Percentiles rank a stretch among this genome's conserved stretches.
Conservation (phyloP, 2,797 vertebrate species). For the Pseudomugil gertrudae region DNA sequence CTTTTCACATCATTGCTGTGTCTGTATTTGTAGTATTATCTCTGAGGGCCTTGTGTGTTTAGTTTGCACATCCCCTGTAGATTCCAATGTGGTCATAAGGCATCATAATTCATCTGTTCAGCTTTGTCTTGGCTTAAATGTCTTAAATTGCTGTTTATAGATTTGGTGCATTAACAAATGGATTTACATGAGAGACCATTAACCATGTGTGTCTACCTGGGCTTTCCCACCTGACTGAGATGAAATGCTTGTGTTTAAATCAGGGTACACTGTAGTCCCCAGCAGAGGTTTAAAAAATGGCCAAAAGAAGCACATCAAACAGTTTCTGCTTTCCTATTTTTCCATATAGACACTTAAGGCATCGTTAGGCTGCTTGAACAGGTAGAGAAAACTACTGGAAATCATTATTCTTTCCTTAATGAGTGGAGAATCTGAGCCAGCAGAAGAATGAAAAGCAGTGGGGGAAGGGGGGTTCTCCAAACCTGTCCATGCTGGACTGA, state of each 20-base stretch:
- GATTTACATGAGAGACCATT: not conserved
- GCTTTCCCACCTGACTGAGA: not conserved
- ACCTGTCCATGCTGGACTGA: too few relatives aligned
- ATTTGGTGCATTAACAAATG: not conserved
- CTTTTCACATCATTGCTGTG: not conserved
- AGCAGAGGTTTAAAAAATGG: too few relatives aligned
- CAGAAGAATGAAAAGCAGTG: not conserved
- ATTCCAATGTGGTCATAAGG: not conserved
- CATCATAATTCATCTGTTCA: not conserved
- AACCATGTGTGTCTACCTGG: not conserved
- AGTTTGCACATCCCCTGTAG: constrained; percentile 6
- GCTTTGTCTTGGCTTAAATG: not conserved
- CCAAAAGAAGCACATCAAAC: not conserved
- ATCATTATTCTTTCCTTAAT: not conserved
- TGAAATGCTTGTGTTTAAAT: not conserved
- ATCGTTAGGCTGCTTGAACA: not conserved
- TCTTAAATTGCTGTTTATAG: not conserved
- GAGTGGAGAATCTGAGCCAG: not conserved
- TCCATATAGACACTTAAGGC: not conserved
- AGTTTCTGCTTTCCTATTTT: not conserved
- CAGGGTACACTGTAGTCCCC: too few relatives aligned
- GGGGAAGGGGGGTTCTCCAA: too few relatives aligned
- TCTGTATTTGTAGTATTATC: constrained; percentile 4
- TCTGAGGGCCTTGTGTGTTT: constrained; percentile 20
- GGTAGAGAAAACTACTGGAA: not conserved